Evolutionary conservation across 2,888 invertebrate species (phyloP).

Genomic region (Melinaea menophilus): DNA sequence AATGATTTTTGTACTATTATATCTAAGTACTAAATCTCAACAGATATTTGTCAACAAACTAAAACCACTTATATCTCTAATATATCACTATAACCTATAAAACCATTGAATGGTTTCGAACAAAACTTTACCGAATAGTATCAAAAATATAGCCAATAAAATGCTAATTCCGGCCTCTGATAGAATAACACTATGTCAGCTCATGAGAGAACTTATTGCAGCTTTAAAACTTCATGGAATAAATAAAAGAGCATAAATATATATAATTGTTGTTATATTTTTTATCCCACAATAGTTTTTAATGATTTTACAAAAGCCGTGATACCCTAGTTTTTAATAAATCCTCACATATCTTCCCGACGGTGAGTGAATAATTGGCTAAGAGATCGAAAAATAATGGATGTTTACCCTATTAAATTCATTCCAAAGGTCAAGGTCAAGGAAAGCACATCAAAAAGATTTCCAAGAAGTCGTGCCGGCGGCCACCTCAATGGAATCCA

Average conservation of each 20-base stretch:
- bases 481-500: too few species aligned
- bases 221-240: neutral
- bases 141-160: conserved; percentile 4
- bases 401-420: too few species aligned
- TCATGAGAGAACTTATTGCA: neutral
- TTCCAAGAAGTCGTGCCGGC: too few species aligned
- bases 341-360: too few species aligned
- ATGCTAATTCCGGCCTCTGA: neutral
- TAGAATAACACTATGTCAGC: neutral
- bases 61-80: neutral
- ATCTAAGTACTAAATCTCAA: neutral
- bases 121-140: conserved; percentile 3
- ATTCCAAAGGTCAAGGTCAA: too few species aligned
- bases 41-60: neutral
- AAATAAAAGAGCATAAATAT: neutral
- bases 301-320: too few species aligned
- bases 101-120: neutral
- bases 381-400: too few species aligned
- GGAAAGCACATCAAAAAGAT: too few species aligned
- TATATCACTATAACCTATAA: neutral
- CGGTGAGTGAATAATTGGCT: too few species aligned
- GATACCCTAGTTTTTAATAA: too few species aligned
- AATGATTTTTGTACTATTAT: too few species aligned
- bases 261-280: neutral
- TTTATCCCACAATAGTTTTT: too few species aligned